A percentile compares a stretch with the other conserved stretches of the same genome.
phyloP scores from a whole-genome alignment of 2,113 vertebrate species.

The Blennius ocellaris region DNA sequence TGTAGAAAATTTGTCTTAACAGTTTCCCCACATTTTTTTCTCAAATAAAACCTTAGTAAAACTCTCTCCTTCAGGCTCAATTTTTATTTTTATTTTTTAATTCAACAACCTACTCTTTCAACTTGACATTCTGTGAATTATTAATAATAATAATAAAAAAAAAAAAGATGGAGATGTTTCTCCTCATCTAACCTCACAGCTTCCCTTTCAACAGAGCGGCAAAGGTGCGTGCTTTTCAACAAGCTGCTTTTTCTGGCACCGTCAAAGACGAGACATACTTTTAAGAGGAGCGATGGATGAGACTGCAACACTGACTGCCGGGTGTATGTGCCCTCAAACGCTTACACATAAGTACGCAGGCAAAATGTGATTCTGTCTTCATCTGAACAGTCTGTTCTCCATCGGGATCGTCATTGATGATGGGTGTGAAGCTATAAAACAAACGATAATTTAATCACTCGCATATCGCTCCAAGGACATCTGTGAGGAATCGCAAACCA shows the following conservation, averaged over 20 bases:
- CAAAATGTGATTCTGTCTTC: slow-evolving; percentile 35
- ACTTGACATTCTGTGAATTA: slow-evolving; percentile 15
- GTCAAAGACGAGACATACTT: slow-evolving; percentile 15
- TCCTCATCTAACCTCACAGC: slow-evolving; percentile 28
- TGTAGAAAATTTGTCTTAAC: too few species aligned
- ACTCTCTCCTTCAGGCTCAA: slow-evolving; percentile 1
- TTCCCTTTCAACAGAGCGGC: slow-evolving; percentile 25
- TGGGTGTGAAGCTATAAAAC: slow-evolving; percentile 13
- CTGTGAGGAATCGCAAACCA: slow-evolving; percentile 1
- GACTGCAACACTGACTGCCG: not conserved
- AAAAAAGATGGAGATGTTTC: not conserved
- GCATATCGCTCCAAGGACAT: slow-evolving; percentile 45
- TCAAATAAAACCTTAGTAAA: not conserved
- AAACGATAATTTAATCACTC: slow-evolving; percentile 56
- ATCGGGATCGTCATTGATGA: slow-evolving; percentile 45
- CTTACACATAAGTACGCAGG: not conserved
- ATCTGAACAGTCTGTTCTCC: slow-evolving; percentile 11
- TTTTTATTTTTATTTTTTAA: not conserved
- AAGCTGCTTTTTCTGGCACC: not conserved
- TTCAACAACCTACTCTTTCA: slow-evolving; percentile 34
- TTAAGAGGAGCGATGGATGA: not conserved
- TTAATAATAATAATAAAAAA: slow-evolving; percentile 16
- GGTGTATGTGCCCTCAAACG: not conserved
- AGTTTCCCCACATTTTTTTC: too few species aligned
- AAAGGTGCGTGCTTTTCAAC: slow-evolving; percentile 27